These are phyloP conservation scores for Calidris pugnax DNA, from an alignment of 2,113 vertebrate genomes.

Conservation along the genomic window DNA sequence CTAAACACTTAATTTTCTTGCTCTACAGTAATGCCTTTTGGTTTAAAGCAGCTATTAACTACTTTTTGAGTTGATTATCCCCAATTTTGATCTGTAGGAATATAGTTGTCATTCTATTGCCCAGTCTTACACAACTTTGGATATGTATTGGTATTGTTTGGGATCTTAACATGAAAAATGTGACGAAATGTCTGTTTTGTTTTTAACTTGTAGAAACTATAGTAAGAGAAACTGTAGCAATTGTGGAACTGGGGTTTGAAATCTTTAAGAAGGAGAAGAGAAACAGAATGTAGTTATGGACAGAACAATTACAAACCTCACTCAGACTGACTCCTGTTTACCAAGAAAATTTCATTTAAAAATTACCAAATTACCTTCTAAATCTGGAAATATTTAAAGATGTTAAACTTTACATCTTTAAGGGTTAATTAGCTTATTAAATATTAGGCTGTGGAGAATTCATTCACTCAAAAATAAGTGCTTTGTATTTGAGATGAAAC, in stretches of 20 bases:
- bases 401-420: not conserved
- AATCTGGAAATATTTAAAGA: not conserved
- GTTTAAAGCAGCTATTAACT: not conserved
- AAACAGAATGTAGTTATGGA: not conserved
- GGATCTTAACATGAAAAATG: not conserved
- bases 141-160: not conserved
- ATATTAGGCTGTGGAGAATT: not conserved
- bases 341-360: not conserved
- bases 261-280: not conserved
- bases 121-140: not conserved
- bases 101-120: not conserved
- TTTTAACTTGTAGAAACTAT: not conserved
- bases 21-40: not conserved
- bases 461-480: not conserved
- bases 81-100: not conserved
- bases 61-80: not conserved
- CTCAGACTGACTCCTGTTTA: not conserved
- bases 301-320: not conserved
- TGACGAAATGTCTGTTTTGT: not conserved
- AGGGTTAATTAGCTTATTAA: not conserved
- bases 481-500: conserved; percentile 57
- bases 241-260: not conserved
- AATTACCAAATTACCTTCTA: not conserved
- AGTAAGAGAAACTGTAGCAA: not conserved
- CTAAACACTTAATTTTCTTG: not conserved